phyloP scores from a whole-genome alignment of 2,888 invertebrate genomes.

The Nasonia oneida region DNA sequence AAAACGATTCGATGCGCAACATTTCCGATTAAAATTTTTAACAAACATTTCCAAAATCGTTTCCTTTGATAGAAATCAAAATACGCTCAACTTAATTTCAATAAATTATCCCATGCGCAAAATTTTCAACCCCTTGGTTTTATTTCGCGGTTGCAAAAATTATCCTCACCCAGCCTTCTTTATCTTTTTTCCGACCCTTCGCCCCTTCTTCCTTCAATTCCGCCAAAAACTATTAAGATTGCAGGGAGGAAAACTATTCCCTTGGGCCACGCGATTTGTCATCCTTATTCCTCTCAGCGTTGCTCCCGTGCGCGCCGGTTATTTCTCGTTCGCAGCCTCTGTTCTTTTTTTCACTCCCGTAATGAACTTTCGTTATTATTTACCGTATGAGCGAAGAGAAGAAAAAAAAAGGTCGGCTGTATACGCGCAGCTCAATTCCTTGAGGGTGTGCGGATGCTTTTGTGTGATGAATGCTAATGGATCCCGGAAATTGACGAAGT shows the following conservation, averaged over 20 bases:
- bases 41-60: too few relatives aligned
- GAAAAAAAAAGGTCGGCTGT: not conserved
- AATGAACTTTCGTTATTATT: conserved; percentile 36
- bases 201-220: conserved; percentile 9
- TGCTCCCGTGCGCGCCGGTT: not conserved
- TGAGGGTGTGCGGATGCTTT: not conserved
- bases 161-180: not conserved
- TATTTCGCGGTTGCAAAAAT: not conserved
- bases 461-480: not conserved
- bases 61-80: too few relatives aligned
- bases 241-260: not conserved
- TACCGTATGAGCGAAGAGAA: not conserved
- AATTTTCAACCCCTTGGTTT: not conserved
- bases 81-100: not conserved
- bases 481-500: not conserved
- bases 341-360: conserved; percentile 21
- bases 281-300: not conserved
- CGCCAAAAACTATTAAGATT: conserved; percentile 27
- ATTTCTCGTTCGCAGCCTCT: not conserved
- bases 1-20: too few relatives aligned
- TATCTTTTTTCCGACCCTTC: not conserved
- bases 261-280: conserved; percentile 31
- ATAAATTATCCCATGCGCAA: not conserved
- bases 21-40: too few relatives aligned
- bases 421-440: not conserved